Evolutionary conservation across 2,113 vertebrate genomes (phyloP).

Genomic region (Embiotoca jacksoni): DNA sequence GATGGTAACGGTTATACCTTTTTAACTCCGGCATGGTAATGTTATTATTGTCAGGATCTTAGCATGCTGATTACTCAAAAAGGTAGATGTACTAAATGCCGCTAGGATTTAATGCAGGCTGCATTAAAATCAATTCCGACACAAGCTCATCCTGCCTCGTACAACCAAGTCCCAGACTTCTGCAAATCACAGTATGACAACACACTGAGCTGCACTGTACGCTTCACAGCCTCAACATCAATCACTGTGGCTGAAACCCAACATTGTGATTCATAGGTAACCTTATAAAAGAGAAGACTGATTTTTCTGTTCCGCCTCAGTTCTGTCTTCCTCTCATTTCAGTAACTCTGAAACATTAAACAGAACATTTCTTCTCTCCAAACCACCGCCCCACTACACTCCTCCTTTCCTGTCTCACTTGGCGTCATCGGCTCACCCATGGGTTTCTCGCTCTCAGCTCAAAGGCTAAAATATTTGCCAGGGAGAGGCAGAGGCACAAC

Average conservation of each 20-base stretch:
- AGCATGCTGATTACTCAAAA: no score
- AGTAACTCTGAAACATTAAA: constrained; percentile 11
- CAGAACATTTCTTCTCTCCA: neutral
- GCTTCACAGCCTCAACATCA: neutral
- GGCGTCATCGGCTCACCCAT: constrained; percentile 38
- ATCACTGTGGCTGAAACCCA: constrained; percentile 9
- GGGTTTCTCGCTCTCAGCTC: constrained; percentile 25
- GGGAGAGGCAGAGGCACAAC: constrained; percentile 37
- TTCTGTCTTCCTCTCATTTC: neutral
- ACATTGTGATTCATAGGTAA: constrained; percentile 14
- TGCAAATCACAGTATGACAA: constrained; percentile 1
- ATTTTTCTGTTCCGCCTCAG: neutral
- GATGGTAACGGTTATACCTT: no score
- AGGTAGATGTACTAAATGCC: no score
- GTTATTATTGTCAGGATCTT: no score
- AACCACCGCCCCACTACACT: constrained; percentile 6
- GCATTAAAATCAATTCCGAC: neutral
- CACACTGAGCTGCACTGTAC: neutral
- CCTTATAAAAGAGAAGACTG: neutral
- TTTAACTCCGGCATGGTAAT: no score
- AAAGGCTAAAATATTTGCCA: constrained; percentile 50
- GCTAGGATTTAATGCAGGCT: neutral
- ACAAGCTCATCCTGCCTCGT: neutral
- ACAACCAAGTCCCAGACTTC: neutral
- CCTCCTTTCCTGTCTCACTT: constrained; percentile 14